Evolutionary conservation across 2,797 vertebrate species (phyloP), one percentile per base, ranked within the genome.

Genomic region (Artibeus jamaicensis): DNA sequence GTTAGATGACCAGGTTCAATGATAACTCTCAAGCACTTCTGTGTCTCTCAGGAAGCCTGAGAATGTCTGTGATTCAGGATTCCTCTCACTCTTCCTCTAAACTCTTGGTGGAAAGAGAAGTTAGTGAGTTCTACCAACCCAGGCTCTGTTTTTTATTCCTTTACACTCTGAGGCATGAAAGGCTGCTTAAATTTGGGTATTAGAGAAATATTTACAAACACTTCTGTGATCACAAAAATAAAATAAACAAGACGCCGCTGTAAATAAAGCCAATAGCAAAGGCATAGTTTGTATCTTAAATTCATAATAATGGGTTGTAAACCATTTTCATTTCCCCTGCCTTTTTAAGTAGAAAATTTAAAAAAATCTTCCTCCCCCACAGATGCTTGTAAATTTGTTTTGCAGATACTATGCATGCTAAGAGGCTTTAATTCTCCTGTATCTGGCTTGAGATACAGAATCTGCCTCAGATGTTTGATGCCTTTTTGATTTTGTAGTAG

Each of bases 381-480:
- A 81, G 65, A 94, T 93, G 77, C 90, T 83, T 92, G 70, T 73
- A 90, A 44, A 44, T 94, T 94, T 96, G 44, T 93, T 96, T 94
- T 77, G 68, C 73, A 86, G 94, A 89, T n/a, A 97, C 16, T 50
- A 39, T 59, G 70, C 70, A 59, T 93, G 73, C 29, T 73, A 71
- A 91, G 48, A 86, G 55, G 22, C 24, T n/a, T 82, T 62, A 82
- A 22, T 9, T 26, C 39, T 15, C 7, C 4, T 62, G 12, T 34
- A 65, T 89, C 62, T 83, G 70, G 73, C 14, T 59, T 81, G 34
- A 81, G 44, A 89, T 44, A 86, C 6, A 91, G 46, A 96, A 79
- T 68, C 67, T 93, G 62, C 39, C 55, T 94, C 21, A 53, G 37
- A 71, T 71, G 74, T 89, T 95, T 9, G 5, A 32, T 84, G 57